Evolutionary conservation across 1,140 invertebrate genomes (phyloP).

Genomic region (Aphaenogaster floridana): DNA sequence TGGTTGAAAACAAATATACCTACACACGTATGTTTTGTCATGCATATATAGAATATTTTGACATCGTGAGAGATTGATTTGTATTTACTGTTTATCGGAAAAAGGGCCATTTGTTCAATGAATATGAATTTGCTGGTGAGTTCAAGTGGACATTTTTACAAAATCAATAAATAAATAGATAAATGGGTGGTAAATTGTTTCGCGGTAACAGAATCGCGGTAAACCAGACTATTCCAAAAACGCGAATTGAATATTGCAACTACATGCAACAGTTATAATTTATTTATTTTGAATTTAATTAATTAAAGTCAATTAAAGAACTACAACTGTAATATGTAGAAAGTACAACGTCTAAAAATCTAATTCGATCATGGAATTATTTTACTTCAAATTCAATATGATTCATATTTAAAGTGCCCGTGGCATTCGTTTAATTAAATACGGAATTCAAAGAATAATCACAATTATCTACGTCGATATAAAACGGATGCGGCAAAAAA

Average conservation of each 20-base stretch:
- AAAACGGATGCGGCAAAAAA: neutral
- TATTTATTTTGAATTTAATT: neutral
- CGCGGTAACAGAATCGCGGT: neutral
- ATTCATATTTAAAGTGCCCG: neutral
- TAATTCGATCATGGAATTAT: neutral
- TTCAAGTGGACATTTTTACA: conserved; percentile 18
- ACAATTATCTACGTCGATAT: neutral
- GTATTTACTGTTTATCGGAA: conserved; percentile 36
- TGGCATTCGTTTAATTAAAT: neutral
- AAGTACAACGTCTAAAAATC: neutral
- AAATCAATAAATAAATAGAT: conserved; percentile 32
- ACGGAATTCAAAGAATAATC: neutral
- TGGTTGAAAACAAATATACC: neutral
- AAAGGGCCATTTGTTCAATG: conserved; percentile 13
- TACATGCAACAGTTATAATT: neutral
- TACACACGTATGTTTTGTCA: neutral
- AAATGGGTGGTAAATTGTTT: conserved; percentile 2
- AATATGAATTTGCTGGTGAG: neutral
- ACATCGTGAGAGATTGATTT: conserved; percentile 25
- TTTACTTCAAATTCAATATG: conserved; percentile 6
- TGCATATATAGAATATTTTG: conserved; percentile 16
- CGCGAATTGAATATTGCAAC: conserved; percentile 11
- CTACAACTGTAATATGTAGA: neutral
- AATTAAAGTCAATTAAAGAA: conserved; percentile 23
- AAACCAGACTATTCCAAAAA: neutral